Base-by-base conservation (phyloP, 2,888 invertebrate genomes). In the Microchrysa polita region DNA sequence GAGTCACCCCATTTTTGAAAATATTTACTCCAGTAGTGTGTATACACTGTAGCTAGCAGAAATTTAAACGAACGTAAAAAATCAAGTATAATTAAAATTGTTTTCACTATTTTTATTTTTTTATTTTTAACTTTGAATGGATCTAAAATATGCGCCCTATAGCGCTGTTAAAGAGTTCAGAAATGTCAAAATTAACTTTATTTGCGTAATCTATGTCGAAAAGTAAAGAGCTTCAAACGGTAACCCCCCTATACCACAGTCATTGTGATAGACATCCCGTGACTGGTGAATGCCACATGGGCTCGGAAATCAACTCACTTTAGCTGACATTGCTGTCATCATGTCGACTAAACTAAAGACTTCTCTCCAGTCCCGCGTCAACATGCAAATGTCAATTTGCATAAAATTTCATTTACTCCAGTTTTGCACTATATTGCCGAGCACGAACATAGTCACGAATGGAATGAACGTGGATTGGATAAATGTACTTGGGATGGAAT, bases 311-410 rank as follows among this genome's bases (percentile, higher is more conserved):
- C 65, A 65, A 65, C 44, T 65, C 65, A 65, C 74, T 72, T 74
- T 65, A 59, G 57, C 73, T 76, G 76, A 76, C 76, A 74, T 73
- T 27, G 61, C 74, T 76, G 76, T 75, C 76, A 76, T 74, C 76
- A 75, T 76, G 76, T 75, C 76, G 74, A 55, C 71, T 40, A 67
- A 76, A 74, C 75, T 74, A 73, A 75, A 75, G 76, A 76, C 75
- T 75, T 75, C 76, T 76, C 76, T 65, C 53, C n/a, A 75, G 75
- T 73, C 44, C n/a, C 34, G 48, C 20, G 60, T 14, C n/a, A 14
- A 14, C 74, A 74, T 76, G 73, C 74, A 75, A 75, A 74, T 75
- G 76, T 76, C 76, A 75, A 76, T 76, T 76, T 76, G 76, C 76
- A 76, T 76, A 75, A 74, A 76, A 76, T 74, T 76, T 75, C 59